Evolutionary conservation across 1,140 invertebrate genomes (phyloP), one percentile per base, ranked within the genome.

Genomic region (Cecropterus lyciades): DNA sequence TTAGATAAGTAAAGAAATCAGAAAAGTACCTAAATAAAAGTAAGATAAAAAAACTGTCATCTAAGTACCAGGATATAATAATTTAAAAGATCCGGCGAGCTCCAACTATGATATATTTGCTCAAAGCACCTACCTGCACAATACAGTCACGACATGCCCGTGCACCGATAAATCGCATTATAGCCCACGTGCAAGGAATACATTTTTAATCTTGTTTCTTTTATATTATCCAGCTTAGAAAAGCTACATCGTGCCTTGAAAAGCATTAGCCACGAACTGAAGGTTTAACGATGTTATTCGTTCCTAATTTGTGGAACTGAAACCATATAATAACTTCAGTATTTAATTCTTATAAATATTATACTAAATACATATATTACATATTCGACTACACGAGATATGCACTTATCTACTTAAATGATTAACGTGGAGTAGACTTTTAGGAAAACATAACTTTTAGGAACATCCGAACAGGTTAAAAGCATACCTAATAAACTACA

Each of bases 141-240:
- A 74, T 80, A 74, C 71, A 87, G 83, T 89, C 84, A 84, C 83
- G 87, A 82, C 82, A 85, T 82, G 75, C 79, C 76, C 79, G 75
- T 76, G 80, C 84, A 79, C 77, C 82, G 85, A 91, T 88, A 91
- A 89, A 91, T 89, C 84, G 88, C 83, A 89, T 91, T 89, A 91
- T 79, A 73, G 80, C 82, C 84, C 87, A 88, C 87, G 88, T 91
- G 87, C 82, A 75, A 69, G 62, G 88, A 89, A 89, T 91, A 87
- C 83, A 88, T 88, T 89, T 91, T 91, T 91, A 91, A 91, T 91
- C 89, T 84, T 84, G 84, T 89, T 87, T 86, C 84, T 84, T 89
- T 87, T 85, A 82, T 84, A 87, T 84, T 82, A 85, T 84, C 79
- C 82, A 56, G 75, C 79, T 84, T 78, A 83, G 84, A 72, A 80